These are phyloP conservation scores for Strigops habroptila DNA, from an alignment of 2,113 vertebrate species.

Conservation along the genomic window DNA sequence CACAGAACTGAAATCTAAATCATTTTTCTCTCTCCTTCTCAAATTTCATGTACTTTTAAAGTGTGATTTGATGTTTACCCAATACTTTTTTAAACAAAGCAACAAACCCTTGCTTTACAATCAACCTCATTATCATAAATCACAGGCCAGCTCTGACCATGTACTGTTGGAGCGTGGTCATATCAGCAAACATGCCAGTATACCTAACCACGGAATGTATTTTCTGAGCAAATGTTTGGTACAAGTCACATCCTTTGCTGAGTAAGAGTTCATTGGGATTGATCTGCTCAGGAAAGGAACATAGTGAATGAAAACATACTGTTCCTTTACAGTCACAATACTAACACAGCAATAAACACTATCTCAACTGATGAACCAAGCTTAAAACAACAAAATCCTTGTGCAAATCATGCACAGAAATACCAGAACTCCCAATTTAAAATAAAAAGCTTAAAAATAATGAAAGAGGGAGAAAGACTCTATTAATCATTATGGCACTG, in stretches of 20 bases:
- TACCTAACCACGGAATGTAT: conserved; percentile 30
- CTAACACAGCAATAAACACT: conserved; percentile 20
- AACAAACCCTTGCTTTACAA: not conserved
- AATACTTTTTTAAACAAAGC: not conserved
- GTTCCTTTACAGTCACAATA: conserved; percentile 50
- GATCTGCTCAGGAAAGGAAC: conserved; percentile 43
- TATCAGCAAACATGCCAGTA: not conserved
- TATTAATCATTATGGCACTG: not conserved
- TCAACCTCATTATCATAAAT: not conserved
- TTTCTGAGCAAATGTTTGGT: conserved; percentile 47
- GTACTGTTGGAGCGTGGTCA: not conserved
- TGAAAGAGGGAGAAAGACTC: not conserved
- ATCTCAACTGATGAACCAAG: not conserved
- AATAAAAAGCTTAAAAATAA: not conserved
- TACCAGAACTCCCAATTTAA: not conserved
- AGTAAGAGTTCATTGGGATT: conserved; percentile 19
- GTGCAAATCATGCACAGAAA: not conserved
- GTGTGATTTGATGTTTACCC: not conserved
- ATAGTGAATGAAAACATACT: not conserved
- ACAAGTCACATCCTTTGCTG: conserved; percentile 28
- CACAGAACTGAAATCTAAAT: not conserved
- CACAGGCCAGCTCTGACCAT: not conserved
- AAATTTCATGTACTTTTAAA: not conserved
- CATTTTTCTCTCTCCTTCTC: not conserved
- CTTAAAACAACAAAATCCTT: conserved; percentile 7